Evolutionary conservation across 92 coral and sea anemone genomes (phyloP), one percentile per base, ranked within the genome.

Genomic region (Isaurus tuberculatus): DNA sequence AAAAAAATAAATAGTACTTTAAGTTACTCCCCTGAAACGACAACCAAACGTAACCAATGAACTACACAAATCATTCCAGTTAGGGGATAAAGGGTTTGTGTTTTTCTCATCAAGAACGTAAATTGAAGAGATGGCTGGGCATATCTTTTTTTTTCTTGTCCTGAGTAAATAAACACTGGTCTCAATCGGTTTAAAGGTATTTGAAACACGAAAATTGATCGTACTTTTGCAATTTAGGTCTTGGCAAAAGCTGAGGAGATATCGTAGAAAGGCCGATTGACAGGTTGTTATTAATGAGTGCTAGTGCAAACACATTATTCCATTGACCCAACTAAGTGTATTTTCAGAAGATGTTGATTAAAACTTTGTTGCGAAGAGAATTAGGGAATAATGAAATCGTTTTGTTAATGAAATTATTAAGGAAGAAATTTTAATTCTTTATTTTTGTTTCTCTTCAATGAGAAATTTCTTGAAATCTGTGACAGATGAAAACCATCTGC

Each of bases 261-360:
- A 57, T 77, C 82, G 68, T 11, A 49, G 32, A 11, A 11, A 0
- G 36, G 31, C 69, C 48, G 66, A 63, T 37, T 31, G 82, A 77
- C 82, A 58, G 27, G 22, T 25, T 8, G 46, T 58, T 55, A 34
- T 60, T 33, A 77, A 77, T 31, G 32, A 58, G 82, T 33, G 23
- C 69, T 55, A 57, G 64, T 65, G 26, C 58, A 77, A 75, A 55
- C 55, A 77, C 70, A 36, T 77, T 77, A 57, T 15, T 2, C 40
- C 33, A 9, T 55, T 55, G 51, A 55, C 30, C 68, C 33, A n/a
- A 44, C 33, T 32, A 53, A 51, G 81, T 32, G 33, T 43, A 75
- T 30, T 34, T 53, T 37, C 49, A 77, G 49, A 77, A 77, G 40
- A 2, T 63, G 67, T 77, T 33, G 33, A 8, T 60, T 29, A 13